A percentile compares a stretch with the other conserved stretches of the same genome.
phyloP scores from a whole-genome alignment of 2,113 vertebrate genomes.

The Manacus vitellinus region DNA sequence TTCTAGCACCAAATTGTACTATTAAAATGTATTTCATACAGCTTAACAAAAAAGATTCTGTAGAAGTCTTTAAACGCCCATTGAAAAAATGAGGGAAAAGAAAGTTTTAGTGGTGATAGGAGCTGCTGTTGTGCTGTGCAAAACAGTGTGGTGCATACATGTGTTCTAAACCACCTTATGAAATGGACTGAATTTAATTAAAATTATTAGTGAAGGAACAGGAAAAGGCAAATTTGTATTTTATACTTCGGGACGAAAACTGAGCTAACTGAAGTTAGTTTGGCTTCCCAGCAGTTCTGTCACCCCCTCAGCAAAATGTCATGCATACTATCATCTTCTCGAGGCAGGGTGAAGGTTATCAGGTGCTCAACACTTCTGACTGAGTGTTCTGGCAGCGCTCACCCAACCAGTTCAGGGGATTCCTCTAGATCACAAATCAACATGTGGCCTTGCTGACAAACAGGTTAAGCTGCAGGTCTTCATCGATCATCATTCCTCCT shows the following conservation, averaged over 20 bases:
- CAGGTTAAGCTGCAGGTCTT: background rate
- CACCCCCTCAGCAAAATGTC: background rate
- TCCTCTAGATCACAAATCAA: background rate
- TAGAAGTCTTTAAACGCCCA: background rate
- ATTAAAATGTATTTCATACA: background rate
- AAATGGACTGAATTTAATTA: background rate
- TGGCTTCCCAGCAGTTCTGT: background rate
- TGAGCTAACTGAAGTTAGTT: background rate
- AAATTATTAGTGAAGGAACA: background rate
- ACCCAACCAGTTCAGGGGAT: background rate
- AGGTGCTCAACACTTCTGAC: background rate
- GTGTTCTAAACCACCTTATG: background rate
- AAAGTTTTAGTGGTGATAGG: background rate
- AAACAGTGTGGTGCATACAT: background rate
- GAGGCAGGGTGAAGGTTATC: slow-evolving; percentile 8
- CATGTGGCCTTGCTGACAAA: background rate
- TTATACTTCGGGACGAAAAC: background rate
- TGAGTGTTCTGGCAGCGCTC: background rate
- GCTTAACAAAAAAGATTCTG: background rate
- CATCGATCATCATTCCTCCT: background rate
- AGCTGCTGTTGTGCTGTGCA: background rate
- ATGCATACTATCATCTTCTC: background rate
- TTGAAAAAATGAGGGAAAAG: background rate
- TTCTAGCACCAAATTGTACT: background rate
- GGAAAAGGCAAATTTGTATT: background rate